A percentile compares a stretch with the other conserved stretches of the same genome.
These are phyloP conservation scores for Epizoanthus stellaris DNA, from an alignment of 92 coral and sea anemone genomes.

Conservation along the genomic window DNA sequence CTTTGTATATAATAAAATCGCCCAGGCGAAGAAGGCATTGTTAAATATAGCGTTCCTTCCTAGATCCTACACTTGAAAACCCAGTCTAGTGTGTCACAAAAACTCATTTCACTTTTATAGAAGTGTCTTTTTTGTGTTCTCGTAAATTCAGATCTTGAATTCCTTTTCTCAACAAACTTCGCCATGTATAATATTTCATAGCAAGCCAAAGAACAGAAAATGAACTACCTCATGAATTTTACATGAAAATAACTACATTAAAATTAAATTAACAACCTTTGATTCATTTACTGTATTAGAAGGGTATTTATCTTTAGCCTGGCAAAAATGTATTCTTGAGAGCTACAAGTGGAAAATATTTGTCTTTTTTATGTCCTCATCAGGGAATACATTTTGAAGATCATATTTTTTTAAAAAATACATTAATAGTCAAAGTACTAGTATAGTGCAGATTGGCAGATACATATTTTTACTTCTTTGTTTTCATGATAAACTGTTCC, in stretches of 20 bases:
- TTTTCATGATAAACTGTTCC: no score
- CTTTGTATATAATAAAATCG: background rate
- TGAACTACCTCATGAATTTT: slow-evolving; percentile 17
- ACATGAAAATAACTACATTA: slow-evolving; percentile 24
- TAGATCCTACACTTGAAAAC: slow-evolving; percentile 1
- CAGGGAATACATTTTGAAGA: no score
- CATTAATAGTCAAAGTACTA: no score
- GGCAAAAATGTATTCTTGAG: no score
- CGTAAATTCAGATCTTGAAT: background rate
- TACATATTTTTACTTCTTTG: no score
- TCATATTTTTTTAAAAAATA: no score
- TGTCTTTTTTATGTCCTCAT: no score
- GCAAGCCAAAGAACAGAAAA: background rate
- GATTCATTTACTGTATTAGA: background rate
- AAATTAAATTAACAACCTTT: slow-evolving; percentile 38
- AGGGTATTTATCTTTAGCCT: no score
- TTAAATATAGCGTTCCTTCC: background rate
- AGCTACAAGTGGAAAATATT: no score
- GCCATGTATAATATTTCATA: slow-evolving; percentile 4
- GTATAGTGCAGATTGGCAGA: no score
- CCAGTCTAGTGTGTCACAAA: slow-evolving; percentile 20
- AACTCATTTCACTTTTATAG: background rate
- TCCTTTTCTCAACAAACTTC: slow-evolving; percentile 1
- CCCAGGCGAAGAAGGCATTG: slow-evolving; percentile 11
- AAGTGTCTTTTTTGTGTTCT: background rate